Percentiles rank a stretch among this genome's conserved stretches.
Conservation (phyloP, 2,797 vertebrate species). For the Megaceryle alcyon region DNA sequence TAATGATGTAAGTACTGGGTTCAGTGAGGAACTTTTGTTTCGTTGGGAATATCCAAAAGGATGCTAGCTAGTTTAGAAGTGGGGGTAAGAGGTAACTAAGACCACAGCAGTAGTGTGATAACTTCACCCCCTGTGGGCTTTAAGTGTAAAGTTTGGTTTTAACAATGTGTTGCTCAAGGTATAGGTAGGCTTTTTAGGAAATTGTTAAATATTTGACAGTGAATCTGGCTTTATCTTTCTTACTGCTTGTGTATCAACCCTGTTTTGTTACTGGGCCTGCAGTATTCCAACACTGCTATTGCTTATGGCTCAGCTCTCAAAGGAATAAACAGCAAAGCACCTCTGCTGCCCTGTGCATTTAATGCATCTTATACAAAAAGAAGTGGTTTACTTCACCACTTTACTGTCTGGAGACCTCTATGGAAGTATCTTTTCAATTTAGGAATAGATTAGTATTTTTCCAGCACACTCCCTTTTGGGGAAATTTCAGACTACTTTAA, state of each 20-base stretch:
- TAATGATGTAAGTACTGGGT: slow-evolving; percentile 88
- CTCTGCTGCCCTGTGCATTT: not conserved
- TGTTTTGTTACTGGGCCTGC: not conserved
- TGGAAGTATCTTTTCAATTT: not conserved
- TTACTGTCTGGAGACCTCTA: not conserved
- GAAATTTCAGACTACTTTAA: not conserved
- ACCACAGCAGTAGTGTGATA: not conserved
- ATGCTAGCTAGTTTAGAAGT: not conserved
- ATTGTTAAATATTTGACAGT: not conserved
- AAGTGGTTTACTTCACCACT: not conserved
- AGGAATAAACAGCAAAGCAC: not conserved
- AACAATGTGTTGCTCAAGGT: not conserved
- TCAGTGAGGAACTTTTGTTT: not conserved
- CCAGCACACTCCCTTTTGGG: not conserved
- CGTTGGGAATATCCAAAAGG: not conserved
- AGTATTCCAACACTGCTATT: not conserved
- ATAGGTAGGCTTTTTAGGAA: not conserved
- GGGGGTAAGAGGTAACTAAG: not conserved
- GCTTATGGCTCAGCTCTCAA: not conserved
- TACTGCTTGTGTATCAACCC: not conserved
- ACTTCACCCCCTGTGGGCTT: not conserved
- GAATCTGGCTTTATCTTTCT: not conserved
- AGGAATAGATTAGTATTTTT: not conserved
- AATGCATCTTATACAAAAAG: not conserved
- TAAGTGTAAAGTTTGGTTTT: not conserved